phyloP scores from a whole-genome alignment of 1,140 invertebrate species.

The Papilio polyxenes region DNA sequence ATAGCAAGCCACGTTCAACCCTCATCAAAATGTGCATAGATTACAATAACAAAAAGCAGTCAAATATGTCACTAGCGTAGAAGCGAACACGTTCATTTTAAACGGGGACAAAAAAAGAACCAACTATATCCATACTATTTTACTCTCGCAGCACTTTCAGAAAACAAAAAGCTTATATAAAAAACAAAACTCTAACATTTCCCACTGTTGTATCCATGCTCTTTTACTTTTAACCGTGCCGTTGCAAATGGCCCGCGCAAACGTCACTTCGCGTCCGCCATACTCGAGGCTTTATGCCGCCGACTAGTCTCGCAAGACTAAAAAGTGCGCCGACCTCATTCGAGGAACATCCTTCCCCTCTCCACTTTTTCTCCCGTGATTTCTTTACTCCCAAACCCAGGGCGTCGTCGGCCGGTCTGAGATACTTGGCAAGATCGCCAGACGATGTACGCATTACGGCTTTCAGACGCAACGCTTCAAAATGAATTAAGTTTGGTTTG shows the following conservation, averaged over 20 bases:
- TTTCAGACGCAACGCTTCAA: neutral
- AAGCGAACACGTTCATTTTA: slow-evolving; percentile 27
- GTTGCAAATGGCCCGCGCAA: slow-evolving; percentile 38
- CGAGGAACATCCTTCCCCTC: slow-evolving; percentile 36
- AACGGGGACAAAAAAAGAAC: slow-evolving; percentile 29
- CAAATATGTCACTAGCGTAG: slow-evolving; percentile 36
- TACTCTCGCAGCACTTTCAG: slow-evolving; percentile 30
- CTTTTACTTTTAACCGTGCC: slow-evolving; percentile 34
- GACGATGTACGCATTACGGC: slow-evolving; percentile 47
- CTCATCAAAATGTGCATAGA: slow-evolving; percentile 39
- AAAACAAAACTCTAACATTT: slow-evolving; percentile 31
- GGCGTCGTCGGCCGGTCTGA: slow-evolving; percentile 46
- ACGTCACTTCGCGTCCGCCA: slow-evolving; percentile 33
- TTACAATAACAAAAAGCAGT: slow-evolving; percentile 39
- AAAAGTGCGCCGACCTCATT: slow-evolving; percentile 68
- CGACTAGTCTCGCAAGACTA: slow-evolving; percentile 57
- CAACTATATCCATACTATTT: slow-evolving; percentile 32
- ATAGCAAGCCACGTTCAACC: slow-evolving; percentile 28
- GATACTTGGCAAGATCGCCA: slow-evolving; percentile 52
- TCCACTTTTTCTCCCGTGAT: slow-evolving; percentile 40
- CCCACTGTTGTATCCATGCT: slow-evolving; percentile 34
- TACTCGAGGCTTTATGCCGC: slow-evolving; percentile 46
- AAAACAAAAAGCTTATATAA: slow-evolving; percentile 31
- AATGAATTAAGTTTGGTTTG: neutral
- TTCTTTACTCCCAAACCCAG: slow-evolving; percentile 49